These are phyloP conservation scores for Drosophila pachea DNA, from an alignment of 1,140 invertebrate genomes.

Conservation along the genomic window DNA sequence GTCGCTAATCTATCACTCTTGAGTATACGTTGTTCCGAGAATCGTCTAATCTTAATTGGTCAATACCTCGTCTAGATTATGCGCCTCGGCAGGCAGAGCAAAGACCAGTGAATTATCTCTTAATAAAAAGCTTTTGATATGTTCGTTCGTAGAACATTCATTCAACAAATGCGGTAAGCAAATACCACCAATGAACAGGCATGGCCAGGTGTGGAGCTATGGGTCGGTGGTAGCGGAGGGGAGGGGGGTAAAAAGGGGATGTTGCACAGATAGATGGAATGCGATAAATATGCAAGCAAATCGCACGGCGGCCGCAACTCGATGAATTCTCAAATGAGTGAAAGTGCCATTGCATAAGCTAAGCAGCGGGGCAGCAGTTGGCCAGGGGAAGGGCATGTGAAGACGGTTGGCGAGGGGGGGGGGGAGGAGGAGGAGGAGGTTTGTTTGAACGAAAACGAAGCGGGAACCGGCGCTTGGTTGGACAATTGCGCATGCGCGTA, in stretches of 20 bases:
- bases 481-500: slow-evolving; percentile 75
- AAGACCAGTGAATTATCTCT: too few species aligned
- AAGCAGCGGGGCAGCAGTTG: too few species aligned
- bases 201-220: not conserved
- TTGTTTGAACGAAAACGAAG: slow-evolving; percentile 3
- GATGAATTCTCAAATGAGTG: slow-evolving; percentile 72
- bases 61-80: not conserved
- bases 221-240: not conserved
- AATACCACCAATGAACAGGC: too few species aligned
- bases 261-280: slow-evolving; percentile 2
- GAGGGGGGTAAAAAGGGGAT: slow-evolving; percentile 10
- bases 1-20: too few species aligned
- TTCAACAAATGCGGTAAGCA: not conserved
- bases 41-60: slow-evolving; percentile 8
- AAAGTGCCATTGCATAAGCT: slow-evolving; percentile 64
- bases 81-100: not conserved
- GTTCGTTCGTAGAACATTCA: not conserved
- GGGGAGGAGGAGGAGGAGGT: not conserved
- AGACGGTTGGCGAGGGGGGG: not conserved
- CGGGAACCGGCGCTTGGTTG: slow-evolving; percentile 56
- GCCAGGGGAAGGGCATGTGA: not conserved
- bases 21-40: too few species aligned
- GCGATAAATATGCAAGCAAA: slow-evolving; percentile 45
- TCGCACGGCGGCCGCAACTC: slow-evolving; percentile 45
- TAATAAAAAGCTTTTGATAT: not conserved